Evolutionary conservation across 1,140 invertebrate genomes (phyloP).

Genomic region (Pseudomyrmex pallidus): DNA sequence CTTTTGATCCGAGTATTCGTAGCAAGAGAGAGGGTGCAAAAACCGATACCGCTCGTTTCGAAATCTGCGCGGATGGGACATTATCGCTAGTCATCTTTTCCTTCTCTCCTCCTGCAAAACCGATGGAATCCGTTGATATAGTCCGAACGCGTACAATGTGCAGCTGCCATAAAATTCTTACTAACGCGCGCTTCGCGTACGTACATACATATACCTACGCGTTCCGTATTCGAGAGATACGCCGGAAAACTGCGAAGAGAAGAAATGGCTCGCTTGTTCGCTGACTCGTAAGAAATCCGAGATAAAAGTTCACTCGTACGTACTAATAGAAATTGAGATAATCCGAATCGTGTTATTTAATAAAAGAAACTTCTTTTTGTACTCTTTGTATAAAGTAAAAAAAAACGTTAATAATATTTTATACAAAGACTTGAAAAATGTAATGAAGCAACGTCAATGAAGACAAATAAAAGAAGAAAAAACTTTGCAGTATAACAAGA

Average conservation of each 20-base stretch:
- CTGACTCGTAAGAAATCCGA: constrained; percentile 42
- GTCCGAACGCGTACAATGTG: constrained; percentile 11
- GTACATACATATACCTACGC: neutral
- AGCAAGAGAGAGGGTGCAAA: constrained; percentile 27
- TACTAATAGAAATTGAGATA: constrained; percentile 7
- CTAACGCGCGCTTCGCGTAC: constrained; percentile 18
- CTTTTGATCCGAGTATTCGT: constrained; percentile 5
- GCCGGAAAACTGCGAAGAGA: neutral
- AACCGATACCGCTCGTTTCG: constrained; percentile 6
- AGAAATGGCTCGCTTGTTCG: neutral
- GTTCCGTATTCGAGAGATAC: constrained; percentile 25
- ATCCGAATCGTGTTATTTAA: neutral
- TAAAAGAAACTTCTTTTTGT: no score
- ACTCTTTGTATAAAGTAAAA: no score
- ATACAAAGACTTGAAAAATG: no score
- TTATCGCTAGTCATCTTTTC: constrained; percentile 37
- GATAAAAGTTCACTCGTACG: constrained; percentile 18
- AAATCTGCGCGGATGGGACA: constrained; percentile 59
- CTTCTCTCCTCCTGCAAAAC: constrained; percentile 17
- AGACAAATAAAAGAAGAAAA: neutral
- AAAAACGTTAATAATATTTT: no score
- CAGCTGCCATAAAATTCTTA: constrained; percentile 61
- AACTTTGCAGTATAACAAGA: neutral
- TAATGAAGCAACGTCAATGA: neutral
- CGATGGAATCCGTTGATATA: constrained; percentile 56